phyloP scores from a whole-genome alignment of 2,888 invertebrate species.

The Meliscaeva auricollis region DNA sequence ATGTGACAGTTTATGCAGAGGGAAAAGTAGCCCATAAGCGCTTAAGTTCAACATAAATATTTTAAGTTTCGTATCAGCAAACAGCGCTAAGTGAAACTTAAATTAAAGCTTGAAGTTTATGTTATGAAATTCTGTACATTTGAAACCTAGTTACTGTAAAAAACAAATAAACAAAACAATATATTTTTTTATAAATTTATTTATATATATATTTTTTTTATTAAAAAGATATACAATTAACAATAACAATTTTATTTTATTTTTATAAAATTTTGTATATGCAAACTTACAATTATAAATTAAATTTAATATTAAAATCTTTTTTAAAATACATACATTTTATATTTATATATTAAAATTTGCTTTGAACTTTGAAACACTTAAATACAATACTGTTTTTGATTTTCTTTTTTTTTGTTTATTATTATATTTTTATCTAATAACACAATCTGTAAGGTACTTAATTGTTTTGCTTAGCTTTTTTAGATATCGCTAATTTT shows the following conservation, averaged over 20 bases:
- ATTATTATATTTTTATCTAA: constrained; percentile 42
- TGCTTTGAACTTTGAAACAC: constrained; percentile 60
- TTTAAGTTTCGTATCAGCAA: too few relatives aligned
- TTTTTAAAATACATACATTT: constrained; percentile 20
- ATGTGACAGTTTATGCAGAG: too few relatives aligned
- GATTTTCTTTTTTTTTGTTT: background rate
- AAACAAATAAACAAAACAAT: background rate
- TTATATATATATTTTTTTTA: background rate
- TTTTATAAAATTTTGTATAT: constrained; percentile 2
- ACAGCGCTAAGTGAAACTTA: too few relatives aligned
- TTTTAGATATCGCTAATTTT: background rate
- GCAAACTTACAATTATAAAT: constrained; percentile 3
- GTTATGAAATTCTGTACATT: too few relatives aligned
- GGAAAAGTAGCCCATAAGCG: too few relatives aligned
- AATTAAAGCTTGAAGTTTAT: too few relatives aligned
- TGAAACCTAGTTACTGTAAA: too few relatives aligned
- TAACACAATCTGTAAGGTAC: constrained; percentile 66
- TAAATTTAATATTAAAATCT: constrained; percentile 19
- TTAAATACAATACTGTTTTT: constrained; percentile 60
- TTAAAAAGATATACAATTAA: background rate
- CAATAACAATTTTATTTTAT: background rate
- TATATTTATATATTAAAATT: constrained; percentile 19
- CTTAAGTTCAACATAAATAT: too few relatives aligned
- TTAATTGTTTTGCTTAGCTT: constrained; percentile 18
- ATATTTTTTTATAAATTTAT: constrained; percentile 1